phyloP scores from a whole-genome alignment of 2,888 invertebrate genomes.

The Ochropacha duplaris region DNA sequence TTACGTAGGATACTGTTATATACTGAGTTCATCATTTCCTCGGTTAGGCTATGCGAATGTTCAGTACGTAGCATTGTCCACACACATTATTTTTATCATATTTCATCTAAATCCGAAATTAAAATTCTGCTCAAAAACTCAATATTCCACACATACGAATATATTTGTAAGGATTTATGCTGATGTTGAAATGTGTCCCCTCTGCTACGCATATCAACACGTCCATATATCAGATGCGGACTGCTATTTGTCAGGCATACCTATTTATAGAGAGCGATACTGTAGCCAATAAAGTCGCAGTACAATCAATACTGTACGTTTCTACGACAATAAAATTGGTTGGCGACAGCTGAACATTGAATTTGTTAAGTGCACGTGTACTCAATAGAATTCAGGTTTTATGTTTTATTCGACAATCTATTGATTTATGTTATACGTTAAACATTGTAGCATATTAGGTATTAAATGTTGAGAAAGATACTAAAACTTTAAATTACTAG shows the following conservation, averaged over 20 bases:
- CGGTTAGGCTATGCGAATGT: too few relatives aligned
- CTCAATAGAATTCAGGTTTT: conserved; percentile 12
- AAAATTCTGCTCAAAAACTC: neutral
- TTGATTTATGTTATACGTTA: too few relatives aligned
- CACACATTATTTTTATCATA: neutral
- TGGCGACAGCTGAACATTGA: conserved; percentile 12
- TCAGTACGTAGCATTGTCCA: too few relatives aligned
- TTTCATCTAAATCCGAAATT: neutral
- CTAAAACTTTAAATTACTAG: too few relatives aligned
- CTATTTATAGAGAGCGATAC: conserved; percentile 52
- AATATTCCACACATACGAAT: neutral
- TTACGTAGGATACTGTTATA: too few relatives aligned
- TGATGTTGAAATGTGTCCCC: conserved; percentile 49
- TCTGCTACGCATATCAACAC: conserved; percentile 57
- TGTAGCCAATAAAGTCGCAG: conserved; percentile 28
- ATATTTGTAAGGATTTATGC: conserved; percentile 42
- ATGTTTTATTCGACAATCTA: neutral
- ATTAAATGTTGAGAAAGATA: too few relatives aligned
- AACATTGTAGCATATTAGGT: too few relatives aligned
- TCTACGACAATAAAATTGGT: conserved; percentile 5
- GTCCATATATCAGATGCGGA: conserved; percentile 58
- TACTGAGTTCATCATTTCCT: too few relatives aligned
- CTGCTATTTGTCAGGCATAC: conserved; percentile 56
- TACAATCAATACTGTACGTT: conserved; percentile 9
- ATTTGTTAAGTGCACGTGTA: conserved; percentile 21